Base-by-base conservation (phyloP, 2,888 invertebrate species). In the Hedychridium roseum region DNA sequence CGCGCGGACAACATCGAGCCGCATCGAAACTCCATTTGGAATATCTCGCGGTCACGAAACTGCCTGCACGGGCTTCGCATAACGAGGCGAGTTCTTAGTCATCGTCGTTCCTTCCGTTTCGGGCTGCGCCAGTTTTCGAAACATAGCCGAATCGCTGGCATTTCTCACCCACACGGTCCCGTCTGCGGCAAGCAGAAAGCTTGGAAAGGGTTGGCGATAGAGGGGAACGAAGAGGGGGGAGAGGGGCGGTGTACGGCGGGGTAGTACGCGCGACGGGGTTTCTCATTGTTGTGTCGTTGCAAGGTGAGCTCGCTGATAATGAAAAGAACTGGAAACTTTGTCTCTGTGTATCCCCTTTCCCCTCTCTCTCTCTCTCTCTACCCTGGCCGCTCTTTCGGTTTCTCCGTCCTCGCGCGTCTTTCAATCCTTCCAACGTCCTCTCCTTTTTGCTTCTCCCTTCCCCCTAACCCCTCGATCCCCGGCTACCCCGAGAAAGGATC, bases 281-380 rank as follows among this genome's bases (percentile, higher is more conserved):
- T 52, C 60, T 44, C 56, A 60, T 67, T 62, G 64, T 68, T 67
- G 64, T 65, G n/a, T n/a, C n/a, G n/a, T n/a, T n/a, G n/a, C 51
- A 60, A 60, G 63, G 64, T 63, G 57, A 68, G 61, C 64, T 57
- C 43, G 52, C 57, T 60, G 55, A 54, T 70, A 70, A 73, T 73
- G 71, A 71, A 73, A 68, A 70, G 68, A 71, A 69, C 70, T 68
- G 60, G 53, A 65, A 71, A 68, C 66, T 62, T 60, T 45, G 55
- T 64, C 57, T 57, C 60, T 64, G 54, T 56, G 54, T 37, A 43
- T 47, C 49, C 26, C 36, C 56, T 38, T 43, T 15, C 11, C 20
- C 32, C 43, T 26, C 42, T 57, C 57, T 35, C 46, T 26, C 45
- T 35, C 30, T 16, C 20, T 36, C 43, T 27, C 31, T 23, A n/a